Evolutionary conservation across 2,888 invertebrate species (phyloP).

Genomic region (Acronicta psi): DNA sequence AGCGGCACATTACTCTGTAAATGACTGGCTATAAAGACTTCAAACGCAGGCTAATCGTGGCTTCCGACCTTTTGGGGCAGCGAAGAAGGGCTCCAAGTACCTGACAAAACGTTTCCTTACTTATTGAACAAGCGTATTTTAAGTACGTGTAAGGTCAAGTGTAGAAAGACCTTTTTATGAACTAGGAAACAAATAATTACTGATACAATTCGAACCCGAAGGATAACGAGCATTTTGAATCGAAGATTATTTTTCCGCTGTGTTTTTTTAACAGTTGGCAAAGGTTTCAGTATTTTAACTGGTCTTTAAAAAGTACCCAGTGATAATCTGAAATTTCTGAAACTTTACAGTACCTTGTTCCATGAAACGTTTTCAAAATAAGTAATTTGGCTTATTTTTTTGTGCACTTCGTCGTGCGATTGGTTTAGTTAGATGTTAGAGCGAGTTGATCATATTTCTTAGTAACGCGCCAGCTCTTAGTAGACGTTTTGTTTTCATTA

Average conservation of each 20-base stretch:
- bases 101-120: slow-evolving; percentile 77
- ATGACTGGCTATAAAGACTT: slow-evolving; percentile 86
- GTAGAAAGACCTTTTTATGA: slow-evolving; percentile 52
- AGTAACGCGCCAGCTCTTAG: slow-evolving; percentile 48
- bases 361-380: too few species aligned
- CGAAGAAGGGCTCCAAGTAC: slow-evolving; percentile 78
- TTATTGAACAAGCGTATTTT: slow-evolving; percentile 74
- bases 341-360: too few species aligned
- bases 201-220: slow-evolving; percentile 36
- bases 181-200: slow-evolving; percentile 45
- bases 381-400: slow-evolving; percentile 12
- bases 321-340: too few species aligned
- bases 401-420: slow-evolving; percentile 20
- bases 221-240: slow-evolving; percentile 8
- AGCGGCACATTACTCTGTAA: slow-evolving; percentile 83
- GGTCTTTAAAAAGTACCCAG: too few species aligned
- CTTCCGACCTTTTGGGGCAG: slow-evolving; percentile 84
- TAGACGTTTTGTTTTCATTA: slow-evolving; percentile 61
- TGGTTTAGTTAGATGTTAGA: slow-evolving; percentile 40
- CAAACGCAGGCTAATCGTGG: slow-evolving; percentile 87
- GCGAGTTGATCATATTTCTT: slow-evolving; percentile 56
- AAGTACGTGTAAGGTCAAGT: slow-evolving; percentile 68
- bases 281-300: too few species aligned
- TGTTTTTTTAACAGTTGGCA: too few species aligned
- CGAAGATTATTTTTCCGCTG: too few species aligned